phyloP scores from a whole-genome alignment of 2,888 invertebrate genomes.

The Nebria brevicollis region DNA sequence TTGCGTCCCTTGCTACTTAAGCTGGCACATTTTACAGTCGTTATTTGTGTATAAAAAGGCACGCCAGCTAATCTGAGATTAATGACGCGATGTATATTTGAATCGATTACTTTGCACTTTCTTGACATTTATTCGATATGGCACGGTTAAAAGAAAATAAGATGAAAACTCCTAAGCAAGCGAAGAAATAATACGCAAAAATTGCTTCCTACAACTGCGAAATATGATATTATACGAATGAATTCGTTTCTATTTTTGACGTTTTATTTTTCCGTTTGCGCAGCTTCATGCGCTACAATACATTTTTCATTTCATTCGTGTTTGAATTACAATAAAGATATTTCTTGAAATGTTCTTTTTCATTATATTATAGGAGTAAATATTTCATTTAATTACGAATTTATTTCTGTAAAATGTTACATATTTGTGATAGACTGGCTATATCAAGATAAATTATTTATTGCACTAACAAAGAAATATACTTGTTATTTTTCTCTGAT shows the following conservation, averaged over 20 bases:
- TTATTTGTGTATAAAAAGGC: constrained; percentile 10
- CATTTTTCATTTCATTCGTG: neutral
- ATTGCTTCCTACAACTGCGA: constrained; percentile 38
- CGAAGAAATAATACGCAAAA: constrained; percentile 30
- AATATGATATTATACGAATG: constrained; percentile 35
- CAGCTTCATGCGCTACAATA: neutral
- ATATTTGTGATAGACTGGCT: too few species aligned
- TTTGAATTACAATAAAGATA: neutral
- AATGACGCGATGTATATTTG: constrained; percentile 41
- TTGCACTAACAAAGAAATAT: too few species aligned
- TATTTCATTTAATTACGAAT: too few species aligned
- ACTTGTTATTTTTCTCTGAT: too few species aligned
- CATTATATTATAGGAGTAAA: too few species aligned
- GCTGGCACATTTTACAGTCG: neutral
- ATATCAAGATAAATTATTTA: too few species aligned
- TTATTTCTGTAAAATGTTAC: too few species aligned
- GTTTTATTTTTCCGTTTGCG: constrained; percentile 29
- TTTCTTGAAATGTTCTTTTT: neutral
- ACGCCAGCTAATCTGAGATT: constrained; percentile 33
- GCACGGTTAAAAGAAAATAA: constrained; percentile 31
- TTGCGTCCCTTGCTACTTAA: neutral
- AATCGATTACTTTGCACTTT: constrained; percentile 37
- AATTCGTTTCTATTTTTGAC: neutral
- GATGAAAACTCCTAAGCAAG: neutral
- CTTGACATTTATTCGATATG: constrained; percentile 43